phyloP scores from a whole-genome alignment of 2,113 vertebrate species.

The Mesembrinibis cayennensis region DNA sequence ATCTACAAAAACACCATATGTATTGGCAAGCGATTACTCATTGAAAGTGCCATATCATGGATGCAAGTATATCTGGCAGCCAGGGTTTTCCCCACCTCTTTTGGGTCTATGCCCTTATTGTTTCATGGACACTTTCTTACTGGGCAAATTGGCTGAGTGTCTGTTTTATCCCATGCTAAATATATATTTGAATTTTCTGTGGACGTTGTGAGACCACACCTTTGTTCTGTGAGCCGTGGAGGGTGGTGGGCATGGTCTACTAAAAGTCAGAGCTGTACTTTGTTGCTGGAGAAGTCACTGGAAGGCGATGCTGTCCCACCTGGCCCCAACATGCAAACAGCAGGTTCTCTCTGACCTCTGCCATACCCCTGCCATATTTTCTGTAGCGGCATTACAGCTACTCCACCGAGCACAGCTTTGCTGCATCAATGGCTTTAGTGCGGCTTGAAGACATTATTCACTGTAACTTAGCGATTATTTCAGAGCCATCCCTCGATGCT shows the following conservation, averaged over 20 bases:
- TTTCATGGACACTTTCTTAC: not conserved
- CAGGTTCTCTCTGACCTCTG: not conserved
- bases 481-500: not conserved
- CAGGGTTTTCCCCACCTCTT: slow-evolving; percentile 37
- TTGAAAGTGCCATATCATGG: slow-evolving; percentile 26
- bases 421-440: not conserved
- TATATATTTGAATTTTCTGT: not conserved
- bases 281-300: not conserved
- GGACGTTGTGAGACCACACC: not conserved
- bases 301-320: not conserved
- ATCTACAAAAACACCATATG: slow-evolving; percentile 70
- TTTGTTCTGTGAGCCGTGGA: rapidly evolving
- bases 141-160: rapidly evolving
- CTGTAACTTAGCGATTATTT: not conserved
- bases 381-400: rapidly evolving
- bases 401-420: not conserved
- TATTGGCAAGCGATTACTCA: slow-evolving; percentile 65
- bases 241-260: not conserved
- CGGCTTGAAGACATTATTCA: not conserved
- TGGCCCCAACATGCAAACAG: not conserved
- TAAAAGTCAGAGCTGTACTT: not conserved
- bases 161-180: not conserved
- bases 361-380: rapidly evolving
- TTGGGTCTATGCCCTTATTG: slow-evolving; percentile 59
- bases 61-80: slow-evolving; percentile 36